Evolutionary conservation across 2,113 vertebrate species (phyloP), one percentile per base, ranked within the genome.

Genomic region (Centropristis striata): DNA sequence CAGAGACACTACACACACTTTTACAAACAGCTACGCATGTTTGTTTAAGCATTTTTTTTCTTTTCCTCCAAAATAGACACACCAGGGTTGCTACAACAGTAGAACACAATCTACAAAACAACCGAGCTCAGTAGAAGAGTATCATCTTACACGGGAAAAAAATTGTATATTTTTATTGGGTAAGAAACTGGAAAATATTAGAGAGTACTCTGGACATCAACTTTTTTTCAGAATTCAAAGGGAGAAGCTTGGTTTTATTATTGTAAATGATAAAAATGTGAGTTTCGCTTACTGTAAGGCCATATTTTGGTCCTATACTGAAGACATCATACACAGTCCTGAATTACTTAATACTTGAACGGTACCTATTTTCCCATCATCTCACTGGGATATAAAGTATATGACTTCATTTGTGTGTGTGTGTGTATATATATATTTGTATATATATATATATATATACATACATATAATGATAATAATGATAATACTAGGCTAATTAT

Each of bases 21-120:
- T 72, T 64, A 47, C 79, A 85, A 78, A 83, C 73, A 85, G 71
- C 71, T 70, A 85, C 59, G 78, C 83, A 23, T 89, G 86, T 93
- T 92, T 94, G 80, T 93, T 95, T 94, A 93, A 93, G 89, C 39
- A 12, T 65, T 82, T 82, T 85, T 86, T 75, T 79, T 84, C 27
- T 75, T 67, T 92, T 92, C 90, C 92, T 86, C 83, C 90, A 93
- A 88, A 89, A 91, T 88, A 81, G 81, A 88, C 90, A 92, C 85
- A 75, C 86, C 81, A 78, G 80, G 86, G 92, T 95, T 94, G 95
- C 94, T 94, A 95, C 95, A 91, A 92, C 92, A 92, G 89, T 85
- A 82, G 49, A 90, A 76, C 92, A 91, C 85, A 86, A 91, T 87
- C 23, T 91, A 83, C 82, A 77, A 93, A 92, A 95, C 93, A 94